Evolutionary conservation across 2,113 vertebrate species (phyloP).

Genomic region (Australoheros scitulus): DNA sequence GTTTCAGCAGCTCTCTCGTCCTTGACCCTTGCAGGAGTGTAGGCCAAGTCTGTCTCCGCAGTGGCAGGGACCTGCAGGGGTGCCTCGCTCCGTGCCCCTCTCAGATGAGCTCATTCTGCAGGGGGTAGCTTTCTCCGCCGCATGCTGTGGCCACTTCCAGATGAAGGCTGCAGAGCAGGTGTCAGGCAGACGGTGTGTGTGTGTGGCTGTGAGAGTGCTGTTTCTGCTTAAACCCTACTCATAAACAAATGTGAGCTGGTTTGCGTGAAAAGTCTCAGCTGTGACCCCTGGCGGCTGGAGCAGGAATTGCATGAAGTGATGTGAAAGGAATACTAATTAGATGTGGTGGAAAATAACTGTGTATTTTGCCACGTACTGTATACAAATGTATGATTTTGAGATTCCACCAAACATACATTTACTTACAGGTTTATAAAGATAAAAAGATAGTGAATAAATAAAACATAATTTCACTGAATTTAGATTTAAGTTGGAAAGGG

Average conservation of each 20-base stretch:
- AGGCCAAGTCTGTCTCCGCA: constrained; percentile 63
- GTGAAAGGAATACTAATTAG: not conserved
- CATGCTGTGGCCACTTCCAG: constrained; percentile 55
- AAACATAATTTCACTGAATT: too few relatives aligned
- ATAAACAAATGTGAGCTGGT: constrained; percentile 58
- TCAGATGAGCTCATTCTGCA: constrained; percentile 80
- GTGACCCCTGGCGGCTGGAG: constrained; percentile 56
- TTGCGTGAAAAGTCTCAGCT: constrained; percentile 40
- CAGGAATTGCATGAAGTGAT: not conserved
- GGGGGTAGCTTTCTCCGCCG: constrained; percentile 53
- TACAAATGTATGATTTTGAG: not conserved
- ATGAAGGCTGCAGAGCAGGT: constrained; percentile 71
- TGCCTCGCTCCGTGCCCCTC: constrained; percentile 33
- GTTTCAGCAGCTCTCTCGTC: constrained; percentile 22
- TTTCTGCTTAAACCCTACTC: constrained; percentile 34
- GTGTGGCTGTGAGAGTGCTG: constrained; percentile 22
- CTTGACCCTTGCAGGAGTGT: constrained; percentile 54
- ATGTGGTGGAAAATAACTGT: not conserved
- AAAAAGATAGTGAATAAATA: not conserved
- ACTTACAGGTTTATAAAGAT: not conserved
- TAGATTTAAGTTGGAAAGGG: not conserved
- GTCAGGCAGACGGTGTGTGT: constrained; percentile 35
- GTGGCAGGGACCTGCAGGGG: constrained; percentile 61
- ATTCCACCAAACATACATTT: not conserved
- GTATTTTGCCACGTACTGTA: not conserved